A percentile compares a stretch with the other conserved stretches of the same genome.
Evolutionary conservation across 2,797 vertebrate species (phyloP).

Genomic region (Spondyliosoma cantharus): DNA sequence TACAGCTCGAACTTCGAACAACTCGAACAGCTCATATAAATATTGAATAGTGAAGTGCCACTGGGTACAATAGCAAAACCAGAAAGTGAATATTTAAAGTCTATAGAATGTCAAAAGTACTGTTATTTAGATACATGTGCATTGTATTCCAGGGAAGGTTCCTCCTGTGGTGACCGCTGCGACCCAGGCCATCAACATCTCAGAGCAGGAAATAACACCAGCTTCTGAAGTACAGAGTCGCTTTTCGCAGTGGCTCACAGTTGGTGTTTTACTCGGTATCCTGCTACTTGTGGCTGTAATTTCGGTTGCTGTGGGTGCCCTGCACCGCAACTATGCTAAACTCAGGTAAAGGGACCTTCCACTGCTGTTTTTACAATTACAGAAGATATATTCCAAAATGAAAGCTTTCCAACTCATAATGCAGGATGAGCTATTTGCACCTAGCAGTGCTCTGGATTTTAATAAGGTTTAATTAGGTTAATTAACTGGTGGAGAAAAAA

Average conservation of each 20-base stretch:
- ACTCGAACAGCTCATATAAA: background rate
- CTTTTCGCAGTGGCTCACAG: background rate
- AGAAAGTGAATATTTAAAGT: background rate
- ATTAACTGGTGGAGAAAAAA: too few species aligned
- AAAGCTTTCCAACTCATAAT: too few species aligned
- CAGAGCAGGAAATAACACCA: background rate
- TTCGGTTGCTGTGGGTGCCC: conserved; percentile 4
- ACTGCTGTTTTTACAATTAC: background rate
- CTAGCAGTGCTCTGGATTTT: too few species aligned
- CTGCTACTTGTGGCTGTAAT: conserved; percentile 58
- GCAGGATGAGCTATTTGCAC: too few species aligned
- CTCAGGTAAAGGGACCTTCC: conserved; percentile 54
- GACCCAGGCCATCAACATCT: background rate
- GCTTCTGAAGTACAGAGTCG: background rate
- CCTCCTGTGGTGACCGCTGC: conserved; percentile 12
- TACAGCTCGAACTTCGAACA: background rate
- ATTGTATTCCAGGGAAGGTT: conserved; percentile 64
- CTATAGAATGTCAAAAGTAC: background rate
- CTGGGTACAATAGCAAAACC: background rate
- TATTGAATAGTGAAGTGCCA: background rate
- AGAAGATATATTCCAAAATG: too few species aligned
- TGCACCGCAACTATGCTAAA: conserved; percentile 39
- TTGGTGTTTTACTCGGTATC: conserved; percentile 41
- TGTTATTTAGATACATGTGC: background rate
- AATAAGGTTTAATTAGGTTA: too few species aligned